phyloP scores from a whole-genome alignment of 2,888 invertebrate species.

The Mimumesa dahlbomi region DNA sequence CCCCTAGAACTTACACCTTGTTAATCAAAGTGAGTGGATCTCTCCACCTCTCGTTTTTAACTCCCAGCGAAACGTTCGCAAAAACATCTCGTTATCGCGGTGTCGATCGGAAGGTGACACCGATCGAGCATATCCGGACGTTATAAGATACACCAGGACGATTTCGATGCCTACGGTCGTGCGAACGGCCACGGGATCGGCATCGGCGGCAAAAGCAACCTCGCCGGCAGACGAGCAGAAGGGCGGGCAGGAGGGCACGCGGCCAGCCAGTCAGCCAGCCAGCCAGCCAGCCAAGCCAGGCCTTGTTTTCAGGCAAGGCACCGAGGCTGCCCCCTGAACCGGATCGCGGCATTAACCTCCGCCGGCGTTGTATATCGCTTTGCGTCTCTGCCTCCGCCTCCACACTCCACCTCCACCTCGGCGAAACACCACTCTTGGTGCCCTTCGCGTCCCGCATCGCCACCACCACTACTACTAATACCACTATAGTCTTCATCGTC shows the following conservation, averaged over 20 bases:
- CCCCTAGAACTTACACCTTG: too few relatives aligned
- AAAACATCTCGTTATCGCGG: too few relatives aligned
- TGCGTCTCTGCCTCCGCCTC: constrained; percentile 40
- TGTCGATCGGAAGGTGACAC: too few relatives aligned
- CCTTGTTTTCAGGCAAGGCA: constrained; percentile 70
- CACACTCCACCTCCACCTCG: constrained; percentile 43
- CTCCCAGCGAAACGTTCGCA: too few relatives aligned
- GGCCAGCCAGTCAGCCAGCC: too few relatives aligned
- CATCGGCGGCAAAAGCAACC: too few relatives aligned
- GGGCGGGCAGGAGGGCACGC: constrained; percentile 20
- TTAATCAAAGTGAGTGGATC: too few relatives aligned
- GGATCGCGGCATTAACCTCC: constrained; percentile 78
- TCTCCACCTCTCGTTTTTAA: too few relatives aligned
- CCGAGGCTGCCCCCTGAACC: constrained; percentile 76
- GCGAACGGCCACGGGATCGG: too few relatives aligned
- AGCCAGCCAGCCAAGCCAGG: constrained; percentile 27
- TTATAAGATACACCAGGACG: too few relatives aligned
- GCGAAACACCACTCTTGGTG: constrained; percentile 32
- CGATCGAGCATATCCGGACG: too few relatives aligned
- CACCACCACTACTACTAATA: constrained; percentile 23
- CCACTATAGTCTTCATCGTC: constrained; percentile 6
- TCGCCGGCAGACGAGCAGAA: constrained; percentile 4
- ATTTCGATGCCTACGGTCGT: too few relatives aligned
- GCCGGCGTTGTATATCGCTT: constrained; percentile 66
- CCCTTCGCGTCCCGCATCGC: constrained; percentile 27